Evolutionary conservation across 2,113 vertebrate species (phyloP).

Genomic region (Patagioenas fasciata): DNA sequence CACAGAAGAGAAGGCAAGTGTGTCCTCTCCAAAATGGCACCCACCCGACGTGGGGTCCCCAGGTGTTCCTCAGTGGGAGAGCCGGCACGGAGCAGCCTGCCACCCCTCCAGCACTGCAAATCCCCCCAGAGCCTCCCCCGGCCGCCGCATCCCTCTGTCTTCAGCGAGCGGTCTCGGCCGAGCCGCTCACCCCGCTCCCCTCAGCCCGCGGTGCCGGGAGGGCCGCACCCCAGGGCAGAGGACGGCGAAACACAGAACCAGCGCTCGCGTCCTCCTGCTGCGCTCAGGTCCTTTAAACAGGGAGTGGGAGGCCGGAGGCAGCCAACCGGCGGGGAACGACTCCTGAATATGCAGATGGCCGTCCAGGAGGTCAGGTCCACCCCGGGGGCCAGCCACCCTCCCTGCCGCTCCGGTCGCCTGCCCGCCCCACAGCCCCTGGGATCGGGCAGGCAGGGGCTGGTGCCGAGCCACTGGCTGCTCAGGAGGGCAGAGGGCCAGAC

Average conservation of each 20-base stretch:
- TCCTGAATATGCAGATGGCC: constrained; percentile 77
- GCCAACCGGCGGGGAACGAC: constrained; percentile 69
- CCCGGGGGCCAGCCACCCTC: not conserved
- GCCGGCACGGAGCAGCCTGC: not conserved
- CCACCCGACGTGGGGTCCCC: accelerated
- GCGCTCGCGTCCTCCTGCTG: not conserved
- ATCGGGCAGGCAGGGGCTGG: not conserved
- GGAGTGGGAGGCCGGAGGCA: constrained; percentile 24
- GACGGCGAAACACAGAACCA: not conserved
- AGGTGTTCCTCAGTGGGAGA: not conserved
- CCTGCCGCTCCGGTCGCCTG: not conserved
- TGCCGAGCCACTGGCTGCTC: not conserved
- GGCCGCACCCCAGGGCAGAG: not conserved
- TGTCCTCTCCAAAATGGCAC: not conserved
- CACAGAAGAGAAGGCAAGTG: not conserved
- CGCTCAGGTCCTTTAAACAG: constrained; percentile 30
- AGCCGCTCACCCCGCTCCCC: not conserved
- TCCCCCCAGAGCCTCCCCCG: not conserved
- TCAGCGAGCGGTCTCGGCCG: not conserved
- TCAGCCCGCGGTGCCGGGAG: not conserved
- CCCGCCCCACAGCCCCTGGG: not conserved
- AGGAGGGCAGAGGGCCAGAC: not conserved
- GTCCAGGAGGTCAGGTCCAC: constrained; percentile 35
- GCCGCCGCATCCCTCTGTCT: not conserved
- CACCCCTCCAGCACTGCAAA: not conserved